Percentiles rank a stretch among this genome's conserved stretches.
phyloP scores from a whole-genome alignment of 2,888 invertebrate species.

The Stictocephala bisonia region DNA sequence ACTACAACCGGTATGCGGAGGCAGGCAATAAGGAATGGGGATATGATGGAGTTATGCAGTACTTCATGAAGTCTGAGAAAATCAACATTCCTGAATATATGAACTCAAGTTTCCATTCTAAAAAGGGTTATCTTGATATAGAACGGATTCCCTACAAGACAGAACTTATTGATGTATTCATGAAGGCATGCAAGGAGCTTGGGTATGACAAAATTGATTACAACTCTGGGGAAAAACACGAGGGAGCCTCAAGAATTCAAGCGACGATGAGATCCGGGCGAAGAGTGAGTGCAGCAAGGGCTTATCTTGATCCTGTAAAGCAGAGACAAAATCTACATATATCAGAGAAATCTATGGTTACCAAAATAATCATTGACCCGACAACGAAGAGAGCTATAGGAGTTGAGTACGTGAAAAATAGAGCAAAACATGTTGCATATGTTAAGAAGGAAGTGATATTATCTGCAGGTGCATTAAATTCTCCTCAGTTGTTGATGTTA shows the following conservation, averaged over 20 bases:
- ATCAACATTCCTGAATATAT: slow-evolving; percentile 53
- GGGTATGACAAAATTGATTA: slow-evolving; percentile 69
- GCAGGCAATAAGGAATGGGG: slow-evolving; percentile 65
- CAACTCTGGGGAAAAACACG: slow-evolving; percentile 56
- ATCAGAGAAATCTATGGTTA: slow-evolving; percentile 59
- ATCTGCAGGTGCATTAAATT: slow-evolving; percentile 82
- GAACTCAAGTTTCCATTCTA: slow-evolving; percentile 70
- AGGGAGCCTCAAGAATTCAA: slow-evolving; percentile 68
- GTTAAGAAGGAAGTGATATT: slow-evolving; percentile 72
- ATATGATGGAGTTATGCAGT: slow-evolving; percentile 61
- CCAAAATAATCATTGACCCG: slow-evolving; percentile 62
- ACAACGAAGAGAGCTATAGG: slow-evolving; percentile 64
- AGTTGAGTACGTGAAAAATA: too few species aligned
- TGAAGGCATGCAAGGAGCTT: slow-evolving; percentile 74
- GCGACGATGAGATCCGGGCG: slow-evolving; percentile 67
- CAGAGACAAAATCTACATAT: slow-evolving; percentile 62
- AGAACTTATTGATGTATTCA: slow-evolving; percentile 73
- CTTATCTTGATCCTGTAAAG: slow-evolving; percentile 68
- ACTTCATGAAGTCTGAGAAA: slow-evolving; percentile 63
- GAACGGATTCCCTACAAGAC: slow-evolving; percentile 74
- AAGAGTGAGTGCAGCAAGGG: slow-evolving; percentile 69
- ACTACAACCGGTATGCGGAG: slow-evolving; percentile 59
- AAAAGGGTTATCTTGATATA: slow-evolving; percentile 76
- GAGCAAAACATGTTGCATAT: too few species aligned
- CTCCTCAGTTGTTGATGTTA: slow-evolving; percentile 78